phyloP scores from a whole-genome alignment of 2,113 vertebrate genomes.

The Sterna hirundo region DNA sequence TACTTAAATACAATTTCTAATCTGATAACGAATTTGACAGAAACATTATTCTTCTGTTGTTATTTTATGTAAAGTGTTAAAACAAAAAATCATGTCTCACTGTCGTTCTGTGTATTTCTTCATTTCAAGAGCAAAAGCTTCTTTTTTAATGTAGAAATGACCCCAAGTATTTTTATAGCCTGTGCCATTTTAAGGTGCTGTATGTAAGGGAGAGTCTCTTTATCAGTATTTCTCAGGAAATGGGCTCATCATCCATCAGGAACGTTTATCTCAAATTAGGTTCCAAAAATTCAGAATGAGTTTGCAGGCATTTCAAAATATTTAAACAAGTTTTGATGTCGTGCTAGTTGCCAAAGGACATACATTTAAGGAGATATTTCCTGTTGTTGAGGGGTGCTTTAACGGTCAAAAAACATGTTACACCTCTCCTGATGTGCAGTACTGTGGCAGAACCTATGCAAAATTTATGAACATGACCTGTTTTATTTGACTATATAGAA shows the following conservation, averaged over 20 bases:
- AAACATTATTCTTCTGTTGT: accelerated
- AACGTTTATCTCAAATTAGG: not conserved
- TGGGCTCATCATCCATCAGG: not conserved
- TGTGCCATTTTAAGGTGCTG: not conserved
- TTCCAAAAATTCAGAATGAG: not conserved
- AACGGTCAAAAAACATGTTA: not conserved
- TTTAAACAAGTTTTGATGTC: not conserved
- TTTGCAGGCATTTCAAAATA: not conserved
- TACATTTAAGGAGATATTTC: not conserved
- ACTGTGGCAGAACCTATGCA: not conserved
- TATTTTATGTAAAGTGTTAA: not conserved
- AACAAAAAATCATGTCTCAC: accelerated
- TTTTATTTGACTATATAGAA: slow-evolving; percentile 1
- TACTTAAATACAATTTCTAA: not conserved
- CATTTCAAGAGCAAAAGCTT: not conserved
- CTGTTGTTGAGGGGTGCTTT: not conserved
- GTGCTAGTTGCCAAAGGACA: not conserved
- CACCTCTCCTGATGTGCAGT: not conserved
- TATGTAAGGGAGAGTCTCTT: not conserved
- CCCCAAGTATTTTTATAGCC: not conserved
- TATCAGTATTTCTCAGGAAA: not conserved
- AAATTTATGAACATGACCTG: not conserved
- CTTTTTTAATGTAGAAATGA: not conserved
- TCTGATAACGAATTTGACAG: not conserved
- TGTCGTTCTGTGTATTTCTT: not conserved